phyloP scores from a whole-genome alignment of 2,888 invertebrate genomes.

The Cactoblastis cactorum region DNA sequence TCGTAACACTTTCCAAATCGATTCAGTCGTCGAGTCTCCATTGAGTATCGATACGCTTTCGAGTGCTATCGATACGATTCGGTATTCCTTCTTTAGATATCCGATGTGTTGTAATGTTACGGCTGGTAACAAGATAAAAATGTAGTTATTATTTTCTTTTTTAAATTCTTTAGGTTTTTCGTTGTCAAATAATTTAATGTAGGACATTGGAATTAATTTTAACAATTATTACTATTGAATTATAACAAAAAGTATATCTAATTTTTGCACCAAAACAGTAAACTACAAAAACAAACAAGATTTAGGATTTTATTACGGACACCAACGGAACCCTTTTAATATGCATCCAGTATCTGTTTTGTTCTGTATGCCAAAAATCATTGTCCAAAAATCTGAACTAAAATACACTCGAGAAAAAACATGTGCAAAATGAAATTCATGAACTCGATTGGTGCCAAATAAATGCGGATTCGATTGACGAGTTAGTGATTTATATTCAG shows the following conservation, averaged over 20 bases:
- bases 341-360: too few species aligned
- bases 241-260: too few species aligned
- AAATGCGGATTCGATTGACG: constrained; percentile 32
- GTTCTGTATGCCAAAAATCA: too few species aligned
- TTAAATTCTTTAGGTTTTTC: too few species aligned
- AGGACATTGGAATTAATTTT: too few species aligned
- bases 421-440: constrained; percentile 19
- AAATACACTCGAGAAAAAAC: neutral
- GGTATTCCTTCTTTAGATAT: constrained; percentile 7
- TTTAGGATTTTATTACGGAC: too few species aligned
- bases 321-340: too few species aligned
- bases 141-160: neutral
- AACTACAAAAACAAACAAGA: too few species aligned
- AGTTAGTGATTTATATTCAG: constrained; percentile 45
- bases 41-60: neutral
- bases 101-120: neutral
- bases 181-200: too few species aligned
- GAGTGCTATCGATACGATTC: constrained; percentile 6
- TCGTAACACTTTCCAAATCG: constrained; percentile 9
- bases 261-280: too few species aligned
- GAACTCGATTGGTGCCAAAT: constrained; percentile 22
- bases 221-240: too few species aligned
- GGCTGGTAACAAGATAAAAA: neutral
- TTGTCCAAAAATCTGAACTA: too few species aligned
- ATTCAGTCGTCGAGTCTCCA: constrained; percentile 2